Base-by-base conservation (phyloP, 30 jellyfish, hydroid and myxozoan genomes). In the Catostylus mosaicus region DNA sequence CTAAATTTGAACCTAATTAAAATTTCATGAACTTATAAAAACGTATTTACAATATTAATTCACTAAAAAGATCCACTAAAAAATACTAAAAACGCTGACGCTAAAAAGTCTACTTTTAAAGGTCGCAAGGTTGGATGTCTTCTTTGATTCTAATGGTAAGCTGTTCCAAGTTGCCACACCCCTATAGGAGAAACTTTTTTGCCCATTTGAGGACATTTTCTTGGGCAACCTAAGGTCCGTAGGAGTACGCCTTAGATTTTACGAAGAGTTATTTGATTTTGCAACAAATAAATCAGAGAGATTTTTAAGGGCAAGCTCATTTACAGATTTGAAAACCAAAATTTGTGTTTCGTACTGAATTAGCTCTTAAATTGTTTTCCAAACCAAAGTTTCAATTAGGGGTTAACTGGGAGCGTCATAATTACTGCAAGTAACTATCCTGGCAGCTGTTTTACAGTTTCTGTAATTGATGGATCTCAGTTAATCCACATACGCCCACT, bases 221-320 rank as follows among this genome's bases (percentile, higher is more conserved):
- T 67, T 67, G 34, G 69, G 80, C 31, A 67, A 36, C 10, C 80
- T 67, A 43, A 67, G 80, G 60, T 67, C 80, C 12, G 69, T 27
- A 67, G 80, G 4, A 26, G 80, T 67, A 67, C 80, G 38, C 80
- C 80, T 11, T 67, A 67, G 80, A 67, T 31, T 67, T 8, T 67
- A 67, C 32, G 69, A 67, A 33, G 80, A 27, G 80, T 67, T 67
- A 32, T 68, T 67, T 67, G 60, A 67, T 68, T 32, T 67, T 14
- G 63, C 2, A 33, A 67, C 56, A 67, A 67, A 32, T 33, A 67
- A 67, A 10, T 67, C 80, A 12, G 47, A 67, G 60, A 67, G 80
- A 67, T 67, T 24, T 61, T 61, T 36, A 2, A 32, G 33, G 35
- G 80, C 9, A 67, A 67, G 80, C 80, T 23, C 80, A 31, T 31